Percentiles rank a stretch among this genome's conserved stretches.
phyloP scores from a whole-genome alignment of 2,888 invertebrate genomes.

The Mythimna ferrago region DNA sequence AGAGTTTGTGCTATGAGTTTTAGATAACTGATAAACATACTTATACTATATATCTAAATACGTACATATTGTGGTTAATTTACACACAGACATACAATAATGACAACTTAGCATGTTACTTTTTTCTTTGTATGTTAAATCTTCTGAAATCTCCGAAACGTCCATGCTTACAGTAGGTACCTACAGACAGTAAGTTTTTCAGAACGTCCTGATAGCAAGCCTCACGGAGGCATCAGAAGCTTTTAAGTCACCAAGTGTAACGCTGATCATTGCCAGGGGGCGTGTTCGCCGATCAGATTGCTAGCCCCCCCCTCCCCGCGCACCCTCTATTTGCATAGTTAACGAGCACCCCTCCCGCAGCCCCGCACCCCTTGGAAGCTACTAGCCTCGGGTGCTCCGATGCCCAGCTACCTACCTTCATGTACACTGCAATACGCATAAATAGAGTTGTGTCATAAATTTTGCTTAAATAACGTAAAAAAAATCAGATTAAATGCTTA shows the following conservation, averaged over 20 bases:
- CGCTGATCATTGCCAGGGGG: constrained; percentile 57
- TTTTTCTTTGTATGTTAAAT: neutral
- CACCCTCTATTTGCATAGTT: constrained; percentile 83
- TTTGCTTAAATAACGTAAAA: neutral
- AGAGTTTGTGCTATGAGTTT: no score
- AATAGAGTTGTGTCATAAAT: neutral
- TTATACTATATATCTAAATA: no score
- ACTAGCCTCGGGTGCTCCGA: constrained; percentile 54
- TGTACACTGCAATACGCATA: constrained; percentile 15
- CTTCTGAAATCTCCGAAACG: neutral
- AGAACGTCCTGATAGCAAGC: neutral
- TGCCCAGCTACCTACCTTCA: constrained; percentile 31
- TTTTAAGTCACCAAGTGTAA: constrained; percentile 17
- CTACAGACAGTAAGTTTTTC: neutral
- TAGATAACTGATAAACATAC: no score
- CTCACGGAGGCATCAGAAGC: constrained; percentile 35
- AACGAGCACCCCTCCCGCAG: constrained; percentile 75
- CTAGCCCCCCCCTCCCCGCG: constrained; percentile 37
- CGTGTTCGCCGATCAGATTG: constrained; percentile 66
- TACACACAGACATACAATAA: no score
- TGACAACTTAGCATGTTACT: neutral
- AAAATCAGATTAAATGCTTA: no score
- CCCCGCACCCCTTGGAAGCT: constrained; percentile 43
- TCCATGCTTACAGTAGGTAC: neutral
- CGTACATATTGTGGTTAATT: no score